These are phyloP conservation scores for Heliconius hermathena DNA, from an alignment of 1,140 invertebrate genomes.

Conservation along the genomic window DNA sequence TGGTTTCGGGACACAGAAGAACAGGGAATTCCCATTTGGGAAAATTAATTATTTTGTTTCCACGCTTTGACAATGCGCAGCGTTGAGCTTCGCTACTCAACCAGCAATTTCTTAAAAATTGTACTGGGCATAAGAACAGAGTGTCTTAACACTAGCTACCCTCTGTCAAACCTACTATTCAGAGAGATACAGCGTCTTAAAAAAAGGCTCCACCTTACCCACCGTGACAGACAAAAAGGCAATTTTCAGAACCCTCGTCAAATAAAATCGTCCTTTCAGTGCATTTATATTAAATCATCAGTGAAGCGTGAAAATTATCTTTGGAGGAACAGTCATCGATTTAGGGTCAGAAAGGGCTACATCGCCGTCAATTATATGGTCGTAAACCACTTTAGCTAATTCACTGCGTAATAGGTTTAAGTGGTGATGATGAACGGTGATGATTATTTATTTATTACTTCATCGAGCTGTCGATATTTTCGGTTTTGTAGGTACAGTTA, in stretches of 20 bases:
- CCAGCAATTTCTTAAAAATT: no score
- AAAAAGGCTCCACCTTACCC: not conserved
- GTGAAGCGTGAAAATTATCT: slow-evolving; percentile 49
- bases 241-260: slow-evolving; percentile 40
- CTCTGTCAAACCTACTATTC: no score
- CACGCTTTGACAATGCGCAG: no score
- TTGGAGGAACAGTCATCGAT: slow-evolving; percentile 45
- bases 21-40: no score
- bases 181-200: no score
- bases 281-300: slow-evolving; percentile 42
- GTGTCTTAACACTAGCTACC: no score
- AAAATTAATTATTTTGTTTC: no score
- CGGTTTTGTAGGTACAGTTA: not conserved
- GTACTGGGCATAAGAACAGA: no score
- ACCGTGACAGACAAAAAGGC: slow-evolving; percentile 17
- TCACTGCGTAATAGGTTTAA: slow-evolving; percentile 32
- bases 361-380: slow-evolving; percentile 40
- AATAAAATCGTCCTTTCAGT: slow-evolving; percentile 35
- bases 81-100: no score
- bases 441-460: not conserved
- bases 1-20: no score
- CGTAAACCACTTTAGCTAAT: slow-evolving; percentile 32
- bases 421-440: slow-evolving; percentile 19
- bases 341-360: slow-evolving; percentile 33
- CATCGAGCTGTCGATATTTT: not conserved